Evolutionary conservation across 1,140 invertebrate genomes (phyloP).

Genomic region (Zaprionus inermis): DNA sequence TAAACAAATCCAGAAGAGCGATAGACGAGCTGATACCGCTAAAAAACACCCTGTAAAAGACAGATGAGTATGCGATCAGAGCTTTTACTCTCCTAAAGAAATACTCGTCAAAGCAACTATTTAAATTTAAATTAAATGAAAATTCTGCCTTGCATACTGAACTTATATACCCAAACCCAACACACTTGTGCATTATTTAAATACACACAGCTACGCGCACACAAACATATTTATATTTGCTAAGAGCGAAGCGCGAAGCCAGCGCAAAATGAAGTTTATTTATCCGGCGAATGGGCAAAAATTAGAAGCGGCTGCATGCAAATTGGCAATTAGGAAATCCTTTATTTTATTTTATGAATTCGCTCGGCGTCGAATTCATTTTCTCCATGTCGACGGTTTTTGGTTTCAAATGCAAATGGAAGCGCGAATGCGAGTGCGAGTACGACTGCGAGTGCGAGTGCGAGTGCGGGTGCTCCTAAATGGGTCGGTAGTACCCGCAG

Average conservation of each 20-base stretch:
- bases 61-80: too few species aligned
- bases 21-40: not conserved
- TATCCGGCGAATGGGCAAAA: conserved; percentile 76
- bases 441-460: conserved; percentile 51
- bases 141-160: not conserved
- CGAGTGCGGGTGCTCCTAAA: conserved; percentile 46
- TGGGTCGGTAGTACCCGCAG: not conserved
- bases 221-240: conserved; percentile 4
- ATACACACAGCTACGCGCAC: not conserved
- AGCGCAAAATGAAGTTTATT: conserved; percentile 73
- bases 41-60: not conserved
- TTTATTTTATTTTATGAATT: conserved; percentile 79
- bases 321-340: conserved; percentile 81
- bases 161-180: not conserved
- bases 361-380: conserved; percentile 65
- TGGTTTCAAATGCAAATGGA: conserved; percentile 69
- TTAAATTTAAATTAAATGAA: not conserved
- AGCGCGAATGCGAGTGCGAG: conserved; percentile 61
- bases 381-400: conserved; percentile 53
- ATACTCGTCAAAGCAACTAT: too few species aligned
- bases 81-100: too few species aligned
- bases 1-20: conserved; percentile 58
- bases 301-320: conserved; percentile 77
- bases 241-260: conserved; percentile 28
- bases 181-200: not conserved